Base-by-base conservation (phyloP, 1,140 invertebrate genomes). In the Tachypleus tridentatus region DNA sequence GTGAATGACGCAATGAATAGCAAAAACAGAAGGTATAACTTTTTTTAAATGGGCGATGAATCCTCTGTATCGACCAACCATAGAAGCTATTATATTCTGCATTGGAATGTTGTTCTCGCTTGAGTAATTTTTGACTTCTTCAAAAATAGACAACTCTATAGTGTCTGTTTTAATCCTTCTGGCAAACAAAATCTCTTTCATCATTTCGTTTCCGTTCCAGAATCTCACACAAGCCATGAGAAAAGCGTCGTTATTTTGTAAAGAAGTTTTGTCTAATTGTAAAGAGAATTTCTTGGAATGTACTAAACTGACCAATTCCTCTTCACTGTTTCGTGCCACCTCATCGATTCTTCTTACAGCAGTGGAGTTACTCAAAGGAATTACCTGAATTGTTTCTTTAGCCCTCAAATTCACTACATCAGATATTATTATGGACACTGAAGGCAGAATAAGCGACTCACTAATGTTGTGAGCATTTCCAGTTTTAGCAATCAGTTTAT, bases 61-160 rank as follows among this genome's bases (percentile, higher is more conserved):
- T 58, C 67, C 67, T 62, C 63, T 67, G 66, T 75, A 69, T 29
- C 70, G 62, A 29, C 70, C 72, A 65, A 70, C 67, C 71, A 74
- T 75, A 11, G 72, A 62, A 60, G 71, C 70, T 58, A 73, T 67
- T 53, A 74, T 74, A 74, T 75, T 75, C 57, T 60, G 67, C 49
- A 73, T 62, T 11, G 70, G 70, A 58, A 73, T 70, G 57, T 65
- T 65, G 64, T 73, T 71, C 62, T 66, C 68, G 4, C 70, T 54
- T 58, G 70, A 75, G 73, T 72, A 73, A 52, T 69, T 61, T 63
- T 73, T 60, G 50, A 74, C 63, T 58, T 56, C 50, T 10, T 51
- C n/a, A 60, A 61, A 68, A 54, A 68, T 61, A 7, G 59, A 50
- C 58, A 56, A 29, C 10, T 59, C 59, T 54, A 60, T 68, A 3